phyloP scores from a whole-genome alignment of 2,888 invertebrate genomes.

The Meta bourneti region DNA sequence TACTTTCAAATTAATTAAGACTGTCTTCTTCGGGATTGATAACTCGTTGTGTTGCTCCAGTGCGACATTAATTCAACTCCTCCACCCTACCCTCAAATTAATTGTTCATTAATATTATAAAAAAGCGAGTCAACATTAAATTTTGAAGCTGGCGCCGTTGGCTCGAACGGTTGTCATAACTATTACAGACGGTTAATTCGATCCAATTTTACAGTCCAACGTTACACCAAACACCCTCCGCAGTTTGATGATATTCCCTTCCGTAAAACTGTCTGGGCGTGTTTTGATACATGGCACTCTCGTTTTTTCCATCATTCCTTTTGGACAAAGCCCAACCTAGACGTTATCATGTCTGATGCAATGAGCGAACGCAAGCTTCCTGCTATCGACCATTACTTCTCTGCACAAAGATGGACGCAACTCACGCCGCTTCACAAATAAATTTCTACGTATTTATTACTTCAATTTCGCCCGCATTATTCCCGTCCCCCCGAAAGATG shows the following conservation, averaged over 20 bases:
- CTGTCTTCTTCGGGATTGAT: no score
- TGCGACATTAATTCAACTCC: no score
- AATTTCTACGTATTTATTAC: slow-evolving; percentile 68
- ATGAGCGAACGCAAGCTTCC: slow-evolving; percentile 49
- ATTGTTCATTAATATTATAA: no score
- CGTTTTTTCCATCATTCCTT: slow-evolving; percentile 39
- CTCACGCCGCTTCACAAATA: slow-evolving; percentile 53
- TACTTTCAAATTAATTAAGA: no score
- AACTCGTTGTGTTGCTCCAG: no score
- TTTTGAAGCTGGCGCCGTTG: no score
- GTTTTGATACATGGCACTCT: slow-evolving; percentile 61
- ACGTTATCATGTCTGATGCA: slow-evolving; percentile 70
- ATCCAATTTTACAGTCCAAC: no score
- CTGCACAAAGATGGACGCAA: slow-evolving; percentile 47
- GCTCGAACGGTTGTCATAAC: no score
- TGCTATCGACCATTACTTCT: slow-evolving; percentile 56
- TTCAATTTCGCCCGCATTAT: slow-evolving; percentile 70
- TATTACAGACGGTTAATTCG: no score
- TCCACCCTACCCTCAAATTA: no score
- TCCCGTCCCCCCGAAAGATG: slow-evolving; percentile 30
- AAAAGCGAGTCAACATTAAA: no score
- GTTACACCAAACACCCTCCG: not conserved
- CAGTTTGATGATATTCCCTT: slow-evolving; percentile 60
- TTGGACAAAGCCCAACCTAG: slow-evolving; percentile 52
- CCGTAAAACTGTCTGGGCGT: slow-evolving; percentile 33